phyloP scores from a whole-genome alignment of 2,797 vertebrate genomes.

The Pseudochirops corinnae region DNA sequence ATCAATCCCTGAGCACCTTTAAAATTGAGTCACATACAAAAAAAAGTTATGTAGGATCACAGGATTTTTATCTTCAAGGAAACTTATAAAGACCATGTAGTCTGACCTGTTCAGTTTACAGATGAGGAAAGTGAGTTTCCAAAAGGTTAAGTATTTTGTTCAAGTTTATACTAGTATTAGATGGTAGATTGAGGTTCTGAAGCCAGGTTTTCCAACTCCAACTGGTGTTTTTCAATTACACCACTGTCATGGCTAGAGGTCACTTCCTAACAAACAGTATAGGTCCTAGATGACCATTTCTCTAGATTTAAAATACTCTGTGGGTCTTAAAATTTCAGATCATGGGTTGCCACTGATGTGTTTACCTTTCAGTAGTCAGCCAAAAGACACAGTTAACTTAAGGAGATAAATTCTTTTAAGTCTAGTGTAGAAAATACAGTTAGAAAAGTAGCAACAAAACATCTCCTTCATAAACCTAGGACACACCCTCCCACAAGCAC shows the following conservation, averaged over 20 bases:
- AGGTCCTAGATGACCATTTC: not conserved
- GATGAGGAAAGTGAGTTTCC: not conserved
- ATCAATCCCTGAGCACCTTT: not conserved
- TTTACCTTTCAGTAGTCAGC: not conserved
- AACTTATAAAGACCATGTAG: not conserved
- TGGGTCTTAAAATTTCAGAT: not conserved
- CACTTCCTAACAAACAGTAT: not conserved
- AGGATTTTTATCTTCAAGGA: not conserved
- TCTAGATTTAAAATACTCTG: not conserved
- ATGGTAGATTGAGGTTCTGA: not conserved
- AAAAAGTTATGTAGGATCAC: not conserved
- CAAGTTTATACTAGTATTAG: not conserved
- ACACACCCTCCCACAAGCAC: not conserved
- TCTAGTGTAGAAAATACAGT: no score
- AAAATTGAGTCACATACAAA: not conserved
- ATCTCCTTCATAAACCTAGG: not conserved
- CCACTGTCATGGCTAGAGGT: not conserved
- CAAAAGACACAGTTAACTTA: not conserved
- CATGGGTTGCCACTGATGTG: not conserved
- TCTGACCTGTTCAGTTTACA: not conserved
- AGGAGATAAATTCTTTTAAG: not conserved
- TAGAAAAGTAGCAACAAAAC: not conserved
- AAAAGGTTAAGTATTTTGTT: not conserved
- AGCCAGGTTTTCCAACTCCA: not conserved
- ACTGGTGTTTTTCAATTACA: not conserved